These are phyloP conservation scores for Protonibea diacanthus DNA, from an alignment of 2,797 vertebrate species.

Conservation along the genomic window DNA sequence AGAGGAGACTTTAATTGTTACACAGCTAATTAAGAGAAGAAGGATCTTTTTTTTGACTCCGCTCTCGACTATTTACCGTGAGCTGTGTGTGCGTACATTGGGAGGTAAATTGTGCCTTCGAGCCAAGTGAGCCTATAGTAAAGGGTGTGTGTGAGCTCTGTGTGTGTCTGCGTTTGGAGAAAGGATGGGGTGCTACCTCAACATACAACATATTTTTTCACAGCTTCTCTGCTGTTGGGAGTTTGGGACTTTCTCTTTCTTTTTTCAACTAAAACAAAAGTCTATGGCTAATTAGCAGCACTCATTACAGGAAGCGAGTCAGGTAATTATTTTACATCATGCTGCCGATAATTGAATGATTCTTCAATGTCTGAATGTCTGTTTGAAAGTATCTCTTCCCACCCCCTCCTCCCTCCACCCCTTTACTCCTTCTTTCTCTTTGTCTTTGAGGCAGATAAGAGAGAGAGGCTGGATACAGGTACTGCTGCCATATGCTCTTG, in stretches of 20 bases:
- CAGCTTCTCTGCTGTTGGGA: constrained; percentile 92
- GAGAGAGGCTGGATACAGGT: constrained; percentile 82
- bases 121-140: constrained; percentile 85
- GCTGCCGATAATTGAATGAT: constrained; percentile 99
- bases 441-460: constrained; percentile 89
- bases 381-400: constrained; percentile 92
- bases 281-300: constrained; percentile 99
- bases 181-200: constrained; percentile 83
- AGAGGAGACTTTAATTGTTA: constrained; percentile 99
- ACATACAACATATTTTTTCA: constrained; percentile 91
- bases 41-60: constrained; percentile 91
- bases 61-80: constrained; percentile 94
- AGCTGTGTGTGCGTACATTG: constrained; percentile 93
- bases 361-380: constrained; percentile 93
- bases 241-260: constrained; percentile 80
- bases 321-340: constrained; percentile 98
- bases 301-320: constrained; percentile 99
- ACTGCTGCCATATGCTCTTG: constrained; percentile 84
- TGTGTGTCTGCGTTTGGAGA: constrained; percentile 22
- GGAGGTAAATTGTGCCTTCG: constrained; percentile 94
- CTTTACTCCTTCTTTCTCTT: constrained; percentile 82
- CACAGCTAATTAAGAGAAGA: constrained; percentile 96
- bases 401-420: constrained; percentile 1
- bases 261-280: constrained; percentile 94
- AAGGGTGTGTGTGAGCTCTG: neutral